Evolutionary conservation across 1,140 invertebrate species (phyloP).

Genomic region (Megalopta genalis): DNA sequence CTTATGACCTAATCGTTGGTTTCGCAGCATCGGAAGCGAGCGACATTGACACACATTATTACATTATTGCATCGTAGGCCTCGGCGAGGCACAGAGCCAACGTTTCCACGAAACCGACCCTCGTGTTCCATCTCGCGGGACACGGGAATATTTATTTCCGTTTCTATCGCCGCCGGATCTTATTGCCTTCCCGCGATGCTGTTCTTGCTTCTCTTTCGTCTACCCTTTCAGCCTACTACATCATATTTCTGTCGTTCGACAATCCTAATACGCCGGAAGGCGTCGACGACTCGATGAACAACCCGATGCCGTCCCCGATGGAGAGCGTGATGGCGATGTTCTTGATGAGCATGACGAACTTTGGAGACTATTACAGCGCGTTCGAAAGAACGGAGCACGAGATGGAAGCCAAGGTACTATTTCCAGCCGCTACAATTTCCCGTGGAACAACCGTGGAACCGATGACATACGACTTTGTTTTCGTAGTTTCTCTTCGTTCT

Average conservation of each 20-base stretch:
- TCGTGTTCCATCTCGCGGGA: too few relatives aligned
- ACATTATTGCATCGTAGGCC: conserved; percentile 30
- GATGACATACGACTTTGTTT: background rate
- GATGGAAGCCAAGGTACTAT: conserved; percentile 89
- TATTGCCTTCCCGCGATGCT: background rate
- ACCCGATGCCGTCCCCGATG: conserved; percentile 93
- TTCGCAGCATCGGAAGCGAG: conserved; percentile 50
- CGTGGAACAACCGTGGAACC: too few relatives aligned
- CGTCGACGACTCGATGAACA: conserved; percentile 85
- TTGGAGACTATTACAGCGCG: conserved; percentile 95
- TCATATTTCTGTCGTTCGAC: conserved; percentile 94
- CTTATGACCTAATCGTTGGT: conserved; percentile 44
- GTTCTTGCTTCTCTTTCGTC: background rate
- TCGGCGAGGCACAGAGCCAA: conserved; percentile 59
- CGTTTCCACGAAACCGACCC: conserved; percentile 30
- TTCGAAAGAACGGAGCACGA: conserved; percentile 94
- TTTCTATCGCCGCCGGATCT: background rate
- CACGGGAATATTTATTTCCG: background rate
- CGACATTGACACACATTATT: conserved; percentile 68
- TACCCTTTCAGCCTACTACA: conserved; percentile 89
- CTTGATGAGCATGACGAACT: conserved; percentile 97
- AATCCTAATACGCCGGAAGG: conserved; percentile 87
- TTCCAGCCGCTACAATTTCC: too few relatives aligned
- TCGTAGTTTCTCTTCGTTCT: conserved; percentile 92
- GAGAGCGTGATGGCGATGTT: conserved; percentile 98